Percentiles rank a stretch among this genome's conserved stretches.
Evolutionary conservation across 2,113 vertebrate species (phyloP).

Genomic region (Argyrosomus japonicus): DNA sequence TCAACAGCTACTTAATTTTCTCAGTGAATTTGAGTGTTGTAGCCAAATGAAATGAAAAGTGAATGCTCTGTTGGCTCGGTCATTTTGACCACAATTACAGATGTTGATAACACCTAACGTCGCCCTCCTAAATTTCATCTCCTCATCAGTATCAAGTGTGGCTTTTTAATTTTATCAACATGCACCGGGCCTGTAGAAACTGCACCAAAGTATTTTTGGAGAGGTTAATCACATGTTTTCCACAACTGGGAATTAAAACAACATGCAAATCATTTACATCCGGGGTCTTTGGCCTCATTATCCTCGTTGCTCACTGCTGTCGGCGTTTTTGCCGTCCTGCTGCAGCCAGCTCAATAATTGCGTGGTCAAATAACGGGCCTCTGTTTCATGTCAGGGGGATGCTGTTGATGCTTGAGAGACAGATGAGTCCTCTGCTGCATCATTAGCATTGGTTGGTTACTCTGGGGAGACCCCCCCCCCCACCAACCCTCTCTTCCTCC

Average conservation of each 20-base stretch:
- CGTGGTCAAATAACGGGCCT: constrained; percentile 11
- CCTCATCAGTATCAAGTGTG: background rate
- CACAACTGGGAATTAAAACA: background rate
- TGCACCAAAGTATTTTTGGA: background rate
- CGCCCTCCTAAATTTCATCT: background rate
- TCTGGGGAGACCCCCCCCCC: constrained; percentile 76
- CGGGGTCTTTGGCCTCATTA: constrained; percentile 12
- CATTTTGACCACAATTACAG: background rate
- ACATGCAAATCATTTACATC: background rate
- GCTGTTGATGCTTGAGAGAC: constrained; percentile 49
- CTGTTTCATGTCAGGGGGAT: constrained; percentile 25
- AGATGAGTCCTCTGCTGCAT: constrained; percentile 77
- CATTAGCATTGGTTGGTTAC: constrained; percentile 81
- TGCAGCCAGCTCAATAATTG: constrained; percentile 25
- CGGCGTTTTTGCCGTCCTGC: background rate
- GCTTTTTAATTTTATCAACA: background rate
- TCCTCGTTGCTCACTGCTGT: background rate
- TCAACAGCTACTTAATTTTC: background rate
- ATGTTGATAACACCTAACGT: background rate
- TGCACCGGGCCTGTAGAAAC: background rate
- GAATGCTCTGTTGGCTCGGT: background rate
- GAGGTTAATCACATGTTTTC: background rate
- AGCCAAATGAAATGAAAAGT: background rate
- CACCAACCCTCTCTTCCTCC: constrained; percentile 55
- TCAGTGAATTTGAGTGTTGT: background rate